A percentile compares a stretch with the other conserved stretches of the same genome.
These are phyloP conservation scores for Phortica magna DNA, from an alignment of 2,888 invertebrate genomes.

Conservation along the genomic window DNA sequence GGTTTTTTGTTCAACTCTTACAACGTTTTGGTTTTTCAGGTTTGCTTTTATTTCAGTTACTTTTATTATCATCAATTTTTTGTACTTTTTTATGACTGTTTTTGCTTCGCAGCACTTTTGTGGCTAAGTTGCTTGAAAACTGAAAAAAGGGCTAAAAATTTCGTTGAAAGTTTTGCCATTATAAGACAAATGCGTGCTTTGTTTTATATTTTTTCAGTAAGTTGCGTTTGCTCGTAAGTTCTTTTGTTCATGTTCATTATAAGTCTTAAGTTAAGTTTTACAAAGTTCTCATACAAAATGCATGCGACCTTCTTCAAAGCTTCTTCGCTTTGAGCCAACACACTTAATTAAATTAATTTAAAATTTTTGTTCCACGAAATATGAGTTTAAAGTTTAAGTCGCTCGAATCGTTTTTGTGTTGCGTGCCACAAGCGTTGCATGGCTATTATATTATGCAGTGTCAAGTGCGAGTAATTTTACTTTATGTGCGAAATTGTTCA, in stretches of 20 bases:
- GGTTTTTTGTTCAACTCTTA: neutral
- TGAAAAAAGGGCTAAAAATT: neutral
- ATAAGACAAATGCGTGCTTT: slow-evolving; percentile 14
- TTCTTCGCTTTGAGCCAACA: too few relatives aligned
- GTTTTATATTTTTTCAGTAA: neutral
- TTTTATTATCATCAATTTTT: too few relatives aligned
- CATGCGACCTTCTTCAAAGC: too few relatives aligned
- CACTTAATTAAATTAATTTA: too few relatives aligned
- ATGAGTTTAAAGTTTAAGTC: too few relatives aligned
- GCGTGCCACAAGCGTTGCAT: neutral
- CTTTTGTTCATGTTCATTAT: neutral
- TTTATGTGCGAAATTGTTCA: neutral
- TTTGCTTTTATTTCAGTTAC: too few relatives aligned
- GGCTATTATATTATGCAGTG: slow-evolving; percentile 10
- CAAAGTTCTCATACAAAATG: too few relatives aligned
- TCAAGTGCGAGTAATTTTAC: slow-evolving; percentile 7
- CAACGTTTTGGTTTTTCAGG: too few relatives aligned
- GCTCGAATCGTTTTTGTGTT: neutral
- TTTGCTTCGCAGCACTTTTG: neutral
- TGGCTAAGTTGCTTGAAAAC: neutral
- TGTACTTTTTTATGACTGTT: too few relatives aligned
- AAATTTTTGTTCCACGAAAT: too few relatives aligned
- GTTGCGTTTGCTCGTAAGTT: neutral
- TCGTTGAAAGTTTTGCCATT: neutral
- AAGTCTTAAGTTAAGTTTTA: neutral